Base-by-base conservation (phyloP, 2,113 vertebrate genomes). In the Gallinago jamesoni region DNA sequence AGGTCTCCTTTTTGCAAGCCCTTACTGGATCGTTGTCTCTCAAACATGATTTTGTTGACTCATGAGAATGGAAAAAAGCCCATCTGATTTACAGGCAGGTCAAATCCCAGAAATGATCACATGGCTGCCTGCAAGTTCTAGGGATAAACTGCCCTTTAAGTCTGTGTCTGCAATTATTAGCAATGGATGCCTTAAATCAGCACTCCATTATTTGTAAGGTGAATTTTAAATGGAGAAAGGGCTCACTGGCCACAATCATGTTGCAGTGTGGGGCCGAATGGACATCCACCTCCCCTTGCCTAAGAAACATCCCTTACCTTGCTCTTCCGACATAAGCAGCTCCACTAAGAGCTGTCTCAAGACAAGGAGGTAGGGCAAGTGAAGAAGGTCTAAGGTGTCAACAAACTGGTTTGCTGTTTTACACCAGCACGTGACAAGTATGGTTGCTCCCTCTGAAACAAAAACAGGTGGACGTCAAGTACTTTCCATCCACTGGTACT, bases 61-160 rank as follows among this genome's bases (percentile, higher is more conserved):
- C 17, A 64, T 63, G 80, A 78, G 25, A 81, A 94, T 90, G 94
- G 94, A 92, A 86, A 60, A 68, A 37, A 92, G 96, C 90, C 92
- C 79, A 95, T 96, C 85, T 90, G 94, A 95, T 97, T 85, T 84
- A 70, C 56, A 83, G 41, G 22, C 24, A 84, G 35, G 35, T 93
- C 56, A 96, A 64, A 92, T 55, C 30, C 60, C 83, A 92, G 85
- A 88, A 88, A 70, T 37, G 60, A 60, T 63, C 79, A 74, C 60
- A 23, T 39, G 55, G 47, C 20, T 73, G 7, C 33, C 37, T 37
- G 39, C 5, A 41, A n/a, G 31, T 50, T 80, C 59, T 47, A 75
- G 14, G 35, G 59, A 53, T 41, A 66, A 93, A 63, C 7, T 91
- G n/a, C 24, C 22, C 39, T 89, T 79, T 37, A 56, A 72, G 6